A percentile compares a stretch with the other conserved stretches of the same genome.
These are phyloP conservation scores for Lacanobia oleracea DNA, from an alignment of 2,888 invertebrate species.

Conservation along the genomic window DNA sequence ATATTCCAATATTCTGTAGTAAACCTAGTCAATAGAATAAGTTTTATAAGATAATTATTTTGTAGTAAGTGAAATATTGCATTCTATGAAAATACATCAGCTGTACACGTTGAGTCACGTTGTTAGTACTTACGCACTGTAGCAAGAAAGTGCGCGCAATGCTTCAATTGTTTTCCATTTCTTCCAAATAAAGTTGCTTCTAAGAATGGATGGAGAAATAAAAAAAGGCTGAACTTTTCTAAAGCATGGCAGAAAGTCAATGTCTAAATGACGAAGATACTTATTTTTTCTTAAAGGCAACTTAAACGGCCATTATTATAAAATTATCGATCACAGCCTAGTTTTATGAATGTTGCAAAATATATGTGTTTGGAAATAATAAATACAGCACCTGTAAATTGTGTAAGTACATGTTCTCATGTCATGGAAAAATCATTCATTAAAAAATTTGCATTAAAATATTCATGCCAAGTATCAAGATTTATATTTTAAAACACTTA, in stretches of 20 bases:
- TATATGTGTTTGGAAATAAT: neutral
- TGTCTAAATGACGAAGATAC: too few relatives aligned
- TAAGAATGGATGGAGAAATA: neutral
- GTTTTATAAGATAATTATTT: neutral
- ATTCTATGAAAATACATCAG: slow-evolving; percentile 76
- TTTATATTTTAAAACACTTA: slow-evolving; percentile 13
- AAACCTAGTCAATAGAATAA: slow-evolving; percentile 24
- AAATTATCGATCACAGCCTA: neutral
- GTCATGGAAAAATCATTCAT: neutral
- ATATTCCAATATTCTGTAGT: slow-evolving; percentile 13
- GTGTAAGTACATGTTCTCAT: neutral
- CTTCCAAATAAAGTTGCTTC: slow-evolving; percentile 14
- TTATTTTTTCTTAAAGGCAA: slow-evolving; percentile 19
- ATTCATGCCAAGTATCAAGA: neutral
- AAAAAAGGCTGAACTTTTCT: neutral
- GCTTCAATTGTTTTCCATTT: slow-evolving; percentile 39
- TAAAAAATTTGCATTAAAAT: neutral
- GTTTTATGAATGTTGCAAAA: slow-evolving; percentile 33
- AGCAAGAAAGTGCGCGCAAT: slow-evolving; percentile 51
- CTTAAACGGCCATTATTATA: slow-evolving; percentile 2
- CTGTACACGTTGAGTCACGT: slow-evolving; percentile 40
- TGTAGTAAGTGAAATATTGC: slow-evolving; percentile 69
- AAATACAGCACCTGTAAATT: neutral
- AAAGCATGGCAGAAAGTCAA: too few relatives aligned
- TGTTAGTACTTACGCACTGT: slow-evolving; percentile 30